Conservation (phyloP, 2,113 vertebrate species). For the Seriola aureovittata region DNA sequence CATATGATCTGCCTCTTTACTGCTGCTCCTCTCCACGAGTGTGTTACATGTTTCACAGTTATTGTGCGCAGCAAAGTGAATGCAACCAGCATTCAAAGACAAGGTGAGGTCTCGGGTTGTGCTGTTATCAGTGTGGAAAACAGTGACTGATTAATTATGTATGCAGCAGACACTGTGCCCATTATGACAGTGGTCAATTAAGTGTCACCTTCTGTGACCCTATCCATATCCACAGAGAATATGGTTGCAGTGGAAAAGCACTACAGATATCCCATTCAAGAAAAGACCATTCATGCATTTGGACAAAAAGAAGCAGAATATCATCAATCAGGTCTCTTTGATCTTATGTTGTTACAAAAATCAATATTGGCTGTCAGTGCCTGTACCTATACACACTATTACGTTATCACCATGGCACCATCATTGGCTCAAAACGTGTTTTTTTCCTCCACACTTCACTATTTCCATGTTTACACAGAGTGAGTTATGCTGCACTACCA, state of each 20-base stretch:
- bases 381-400: not conserved
- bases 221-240: conserved; percentile 34
- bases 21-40: not conserved
- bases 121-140: conserved; percentile 64
- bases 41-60: conserved; percentile 10
- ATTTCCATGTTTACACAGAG: conserved; percentile 60
- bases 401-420: conserved; percentile 21
- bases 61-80: conserved; percentile 40
- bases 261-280: conserved; percentile 41
- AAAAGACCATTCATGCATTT: conserved; percentile 37
- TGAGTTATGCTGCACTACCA: conserved; percentile 66
- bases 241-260: conserved; percentile 32
- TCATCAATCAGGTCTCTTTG: conserved; percentile 40
- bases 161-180: conserved; percentile 69
- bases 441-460: not conserved
- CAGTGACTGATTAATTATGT: conserved; percentile 75
- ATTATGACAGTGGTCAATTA: conserved; percentile 71
- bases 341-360: conserved; percentile 24
- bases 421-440: conserved; percentile 5
- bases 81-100: conserved; percentile 49
- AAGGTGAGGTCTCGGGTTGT: conserved; percentile 42
- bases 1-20: not conserved
- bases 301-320: conserved; percentile 42
- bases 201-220: conserved; percentile 66
- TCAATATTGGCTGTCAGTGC: not conserved